Conservation (phyloP, 2,797 vertebrate genomes). For the Gymnocypris eckloni region DNA sequence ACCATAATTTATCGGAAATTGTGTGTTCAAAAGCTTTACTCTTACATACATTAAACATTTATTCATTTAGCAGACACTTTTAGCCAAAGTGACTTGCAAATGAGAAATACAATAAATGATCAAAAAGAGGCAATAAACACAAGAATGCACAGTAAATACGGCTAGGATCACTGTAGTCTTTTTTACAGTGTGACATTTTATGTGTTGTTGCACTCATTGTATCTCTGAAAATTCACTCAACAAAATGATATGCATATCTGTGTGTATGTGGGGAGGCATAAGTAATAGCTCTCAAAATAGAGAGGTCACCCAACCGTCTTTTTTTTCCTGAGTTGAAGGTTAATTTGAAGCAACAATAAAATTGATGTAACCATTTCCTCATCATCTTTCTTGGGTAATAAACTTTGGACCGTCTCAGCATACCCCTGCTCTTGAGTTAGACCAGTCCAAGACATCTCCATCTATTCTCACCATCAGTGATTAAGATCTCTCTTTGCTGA, state of each 20-base stretch:
- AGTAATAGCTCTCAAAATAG: slow-evolving; percentile 69
- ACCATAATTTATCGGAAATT: not conserved
- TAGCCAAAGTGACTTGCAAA: not conserved
- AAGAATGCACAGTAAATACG: not conserved
- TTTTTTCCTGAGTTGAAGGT: slow-evolving; percentile 61
- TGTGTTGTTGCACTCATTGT: not conserved
- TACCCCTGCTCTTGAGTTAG: not conserved
- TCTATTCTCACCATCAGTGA: slow-evolving; percentile 5
- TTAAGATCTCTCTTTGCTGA: slow-evolving; percentile 44
- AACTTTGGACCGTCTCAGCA: not conserved
- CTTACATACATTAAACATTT: not conserved
- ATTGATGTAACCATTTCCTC: slow-evolving; percentile 64
- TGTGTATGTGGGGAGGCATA: slow-evolving; percentile 52
- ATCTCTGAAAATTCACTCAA: slow-evolving; percentile 5
- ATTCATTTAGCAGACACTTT: not conserved
- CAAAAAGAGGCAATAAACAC: no score
- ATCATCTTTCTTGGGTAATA: slow-evolving; percentile 35
- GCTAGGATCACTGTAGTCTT: not conserved
- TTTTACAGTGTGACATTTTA: not conserved
- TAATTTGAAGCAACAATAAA: slow-evolving; percentile 71
- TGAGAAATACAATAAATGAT: not conserved
- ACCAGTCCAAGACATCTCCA: not conserved
- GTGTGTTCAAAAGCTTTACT: not conserved
- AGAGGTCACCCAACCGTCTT: slow-evolving; percentile 59
- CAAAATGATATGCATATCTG: not conserved